phyloP scores from a whole-genome alignment of 2,797 vertebrate genomes.

The Emys orbicularis region DNA sequence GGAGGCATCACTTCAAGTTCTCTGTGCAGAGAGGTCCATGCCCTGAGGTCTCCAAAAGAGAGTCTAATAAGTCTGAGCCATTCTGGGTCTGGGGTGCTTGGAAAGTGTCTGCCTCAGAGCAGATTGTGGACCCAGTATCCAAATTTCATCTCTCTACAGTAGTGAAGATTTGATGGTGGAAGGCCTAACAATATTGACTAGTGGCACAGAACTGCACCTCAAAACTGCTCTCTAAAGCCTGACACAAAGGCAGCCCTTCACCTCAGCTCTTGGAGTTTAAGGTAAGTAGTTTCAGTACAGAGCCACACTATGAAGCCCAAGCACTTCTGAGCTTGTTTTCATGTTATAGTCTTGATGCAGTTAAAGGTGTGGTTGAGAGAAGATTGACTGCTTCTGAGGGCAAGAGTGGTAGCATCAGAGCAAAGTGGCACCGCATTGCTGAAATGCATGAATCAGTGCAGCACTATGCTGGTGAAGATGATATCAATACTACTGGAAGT shows the following conservation, averaged over 20 bases:
- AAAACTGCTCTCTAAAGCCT: neutral
- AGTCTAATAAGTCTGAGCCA: neutral
- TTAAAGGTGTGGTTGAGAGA: neutral
- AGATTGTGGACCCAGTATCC: neutral
- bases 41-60: neutral
- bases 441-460: neutral
- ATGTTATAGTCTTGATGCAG: slow-evolving; percentile 3
- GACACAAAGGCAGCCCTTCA: neutral
- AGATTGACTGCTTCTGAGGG: slow-evolving; percentile 40
- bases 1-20: slow-evolving; percentile 5
- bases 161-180: neutral
- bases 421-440: neutral
- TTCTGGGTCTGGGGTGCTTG: neutral
- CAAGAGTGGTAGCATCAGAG: neutral
- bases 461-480: neutral
- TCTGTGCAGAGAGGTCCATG: neutral
- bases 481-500: neutral
- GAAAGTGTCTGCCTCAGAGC: slow-evolving; percentile 38
- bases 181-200: neutral
- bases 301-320: neutral
- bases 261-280: neutral
- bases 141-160: neutral
- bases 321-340: slow-evolving; percentile 28
- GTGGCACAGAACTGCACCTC: neutral
- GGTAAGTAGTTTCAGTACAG: neutral